Conservation (phyloP, 2,797 vertebrate genomes). For the Pelodytes ibericus region DNA sequence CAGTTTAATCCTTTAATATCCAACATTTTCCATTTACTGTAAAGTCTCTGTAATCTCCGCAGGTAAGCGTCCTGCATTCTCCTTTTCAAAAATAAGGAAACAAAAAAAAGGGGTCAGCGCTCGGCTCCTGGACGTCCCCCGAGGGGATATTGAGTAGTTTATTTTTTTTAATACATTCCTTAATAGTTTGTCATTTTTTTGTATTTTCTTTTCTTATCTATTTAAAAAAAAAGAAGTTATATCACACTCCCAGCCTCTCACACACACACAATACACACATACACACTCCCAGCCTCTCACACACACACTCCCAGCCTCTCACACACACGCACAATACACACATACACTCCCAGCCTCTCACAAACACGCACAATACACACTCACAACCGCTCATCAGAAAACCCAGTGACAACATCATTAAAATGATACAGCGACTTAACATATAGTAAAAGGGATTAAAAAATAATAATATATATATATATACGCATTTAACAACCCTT, state of each 20-base stretch:
- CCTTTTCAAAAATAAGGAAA: too few species aligned
- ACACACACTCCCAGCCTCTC: slow-evolving; percentile 47
- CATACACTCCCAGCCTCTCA: too few species aligned
- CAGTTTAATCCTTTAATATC: slow-evolving; percentile 55
- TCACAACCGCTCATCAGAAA: slow-evolving; percentile 43
- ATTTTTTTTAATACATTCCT: slow-evolving; percentile 55
- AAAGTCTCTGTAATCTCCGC: slow-evolving; percentile 44
- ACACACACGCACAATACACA: slow-evolving; percentile 29
- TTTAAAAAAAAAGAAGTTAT: slow-evolving; percentile 26
- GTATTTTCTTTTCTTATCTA: slow-evolving; percentile 24
- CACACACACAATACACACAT: slow-evolving; percentile 30
- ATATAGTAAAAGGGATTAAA: slow-evolving; percentile 47
- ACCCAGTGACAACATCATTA: slow-evolving; percentile 50
- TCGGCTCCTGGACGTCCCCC: slow-evolving; percentile 14
- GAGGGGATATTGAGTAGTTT: slow-evolving; percentile 45
- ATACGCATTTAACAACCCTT: slow-evolving; percentile 26
- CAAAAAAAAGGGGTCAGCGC: slow-evolving; percentile 3
- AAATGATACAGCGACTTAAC: slow-evolving; percentile 54
- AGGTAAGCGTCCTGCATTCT: slow-evolving; percentile 27
- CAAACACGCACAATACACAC: slow-evolving; percentile 49
- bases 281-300: too few species aligned
- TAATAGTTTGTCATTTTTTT: slow-evolving; percentile 49
- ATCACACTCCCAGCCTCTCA: slow-evolving; percentile 36
- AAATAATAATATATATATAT: slow-evolving; percentile 22
- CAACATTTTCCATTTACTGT: slow-evolving; percentile 43